Evolutionary conservation across 2,888 invertebrate genomes (phyloP).

Genomic region (Pachydiplax longipennis): DNA sequence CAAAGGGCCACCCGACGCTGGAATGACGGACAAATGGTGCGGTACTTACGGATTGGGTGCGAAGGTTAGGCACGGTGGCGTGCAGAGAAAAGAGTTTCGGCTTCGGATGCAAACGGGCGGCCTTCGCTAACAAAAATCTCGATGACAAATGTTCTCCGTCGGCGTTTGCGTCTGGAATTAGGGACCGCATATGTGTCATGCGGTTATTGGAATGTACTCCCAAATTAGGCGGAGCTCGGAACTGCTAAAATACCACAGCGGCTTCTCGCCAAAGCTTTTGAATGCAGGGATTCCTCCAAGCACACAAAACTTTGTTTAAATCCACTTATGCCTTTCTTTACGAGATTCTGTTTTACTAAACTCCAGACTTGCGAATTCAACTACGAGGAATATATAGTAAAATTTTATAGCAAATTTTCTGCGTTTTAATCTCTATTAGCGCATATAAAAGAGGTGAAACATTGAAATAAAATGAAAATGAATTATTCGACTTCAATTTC

Average conservation of each 20-base stretch:
- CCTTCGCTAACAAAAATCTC: neutral
- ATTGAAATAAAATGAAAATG: no score
- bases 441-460: no score
- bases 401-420: no score
- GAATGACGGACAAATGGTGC: neutral
- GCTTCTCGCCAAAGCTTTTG: no score
- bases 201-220: neutral
- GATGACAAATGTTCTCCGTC: neutral
- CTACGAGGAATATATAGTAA: no score
- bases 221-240: neutral
- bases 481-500: no score
- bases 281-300: neutral
- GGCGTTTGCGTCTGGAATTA: neutral
- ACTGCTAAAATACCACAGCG: neutral
- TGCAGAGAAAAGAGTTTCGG: neutral
- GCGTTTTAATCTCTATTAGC: no score
- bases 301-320: neutral
- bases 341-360: no score
- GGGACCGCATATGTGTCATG: neutral
- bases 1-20: neutral
- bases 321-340: no score
- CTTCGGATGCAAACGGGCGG: neutral
- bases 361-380: no score
- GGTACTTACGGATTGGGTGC: neutral
- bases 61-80: neutral